These are phyloP conservation scores for Aldrovandia affinis DNA, from an alignment of 2,797 vertebrate genomes.

Conservation along the genomic window DNA sequence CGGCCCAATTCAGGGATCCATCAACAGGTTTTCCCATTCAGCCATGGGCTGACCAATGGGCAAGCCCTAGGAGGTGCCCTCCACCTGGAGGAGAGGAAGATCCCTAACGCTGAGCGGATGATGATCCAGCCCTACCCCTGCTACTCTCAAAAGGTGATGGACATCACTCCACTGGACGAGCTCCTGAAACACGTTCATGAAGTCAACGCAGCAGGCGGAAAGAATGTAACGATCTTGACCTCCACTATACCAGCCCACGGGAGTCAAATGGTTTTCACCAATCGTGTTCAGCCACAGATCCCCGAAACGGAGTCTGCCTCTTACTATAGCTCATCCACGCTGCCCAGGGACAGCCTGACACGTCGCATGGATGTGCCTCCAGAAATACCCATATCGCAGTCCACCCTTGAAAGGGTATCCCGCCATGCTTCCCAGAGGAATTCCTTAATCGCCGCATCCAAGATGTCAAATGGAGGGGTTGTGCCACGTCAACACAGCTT, in stretches of 20 bases:
- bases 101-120: conserved; percentile 79
- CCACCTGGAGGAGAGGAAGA: conserved; percentile 79
- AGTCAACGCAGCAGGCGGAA: conserved; percentile 64
- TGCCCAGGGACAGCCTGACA: conserved; percentile 82
- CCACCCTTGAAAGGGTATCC: conserved; percentile 72
- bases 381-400: conserved; percentile 73
- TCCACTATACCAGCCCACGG: conserved; percentile 70
- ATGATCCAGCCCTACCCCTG: conserved; percentile 75
- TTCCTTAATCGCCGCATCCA: conserved; percentile 75
- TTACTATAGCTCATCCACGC: conserved; percentile 81
- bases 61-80: conserved; percentile 66
- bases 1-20: conserved; percentile 72
- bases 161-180: conserved; percentile 86
- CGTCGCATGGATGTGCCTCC: conserved; percentile 87
- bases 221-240: conserved; percentile 70
- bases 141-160: conserved; percentile 83
- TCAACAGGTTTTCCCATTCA: conserved; percentile 77
- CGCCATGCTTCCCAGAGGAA: conserved; percentile 78
- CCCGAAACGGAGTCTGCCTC: conserved; percentile 76
- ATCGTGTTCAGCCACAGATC: conserved; percentile 80
- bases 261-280: conserved; percentile 69
- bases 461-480: conserved; percentile 71
- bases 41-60: conserved; percentile 70
- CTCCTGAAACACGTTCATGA: conserved; percentile 88
- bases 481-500: conserved; percentile 81